Percentiles rank a stretch among this genome's conserved stretches.
These are phyloP conservation scores for Stercorarius parasiticus DNA, from an alignment of 2,113 vertebrate species.

Conservation along the genomic window DNA sequence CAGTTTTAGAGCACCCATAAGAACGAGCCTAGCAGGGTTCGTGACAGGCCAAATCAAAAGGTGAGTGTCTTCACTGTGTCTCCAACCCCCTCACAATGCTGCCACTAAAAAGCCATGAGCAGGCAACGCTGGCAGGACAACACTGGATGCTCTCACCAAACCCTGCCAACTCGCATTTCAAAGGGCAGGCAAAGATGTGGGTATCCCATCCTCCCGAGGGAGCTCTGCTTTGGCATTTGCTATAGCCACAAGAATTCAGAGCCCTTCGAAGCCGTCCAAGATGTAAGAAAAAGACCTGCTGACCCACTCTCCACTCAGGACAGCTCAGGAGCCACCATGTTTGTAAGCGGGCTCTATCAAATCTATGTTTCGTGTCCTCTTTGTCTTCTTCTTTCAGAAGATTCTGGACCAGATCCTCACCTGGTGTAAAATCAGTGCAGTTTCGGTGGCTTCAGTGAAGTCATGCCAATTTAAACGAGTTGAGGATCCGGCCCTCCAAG, in stretches of 20 bases:
- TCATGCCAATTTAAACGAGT: constrained; percentile 56
- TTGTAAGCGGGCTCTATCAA: not conserved
- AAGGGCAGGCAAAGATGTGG: not conserved
- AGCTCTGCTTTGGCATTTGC: not conserved
- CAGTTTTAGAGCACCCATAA: not conserved
- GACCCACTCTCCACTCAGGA: not conserved
- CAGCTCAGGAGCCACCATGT: not conserved
- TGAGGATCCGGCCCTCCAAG: constrained; percentile 58
- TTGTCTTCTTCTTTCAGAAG: not conserved
- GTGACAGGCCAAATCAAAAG: not conserved
- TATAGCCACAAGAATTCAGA: not conserved
- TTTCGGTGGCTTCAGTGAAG: constrained; percentile 48
- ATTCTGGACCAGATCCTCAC: not conserved
- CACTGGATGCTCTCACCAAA: not conserved
- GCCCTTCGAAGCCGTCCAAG: not conserved
- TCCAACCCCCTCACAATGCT: rapidly evolving
- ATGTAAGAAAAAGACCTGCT: not conserved
- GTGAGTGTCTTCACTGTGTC: not conserved
- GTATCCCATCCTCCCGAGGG: rapidly evolving
- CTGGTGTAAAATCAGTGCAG: constrained; percentile 9
- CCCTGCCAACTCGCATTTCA: not conserved
- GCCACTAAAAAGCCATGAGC: not conserved
- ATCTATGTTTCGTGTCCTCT: not conserved
- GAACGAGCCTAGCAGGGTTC: not conserved
- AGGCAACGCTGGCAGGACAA: not conserved